Evolutionary conservation across 2,888 invertebrate genomes (phyloP).

Genomic region (Machimus atricapillus): DNA sequence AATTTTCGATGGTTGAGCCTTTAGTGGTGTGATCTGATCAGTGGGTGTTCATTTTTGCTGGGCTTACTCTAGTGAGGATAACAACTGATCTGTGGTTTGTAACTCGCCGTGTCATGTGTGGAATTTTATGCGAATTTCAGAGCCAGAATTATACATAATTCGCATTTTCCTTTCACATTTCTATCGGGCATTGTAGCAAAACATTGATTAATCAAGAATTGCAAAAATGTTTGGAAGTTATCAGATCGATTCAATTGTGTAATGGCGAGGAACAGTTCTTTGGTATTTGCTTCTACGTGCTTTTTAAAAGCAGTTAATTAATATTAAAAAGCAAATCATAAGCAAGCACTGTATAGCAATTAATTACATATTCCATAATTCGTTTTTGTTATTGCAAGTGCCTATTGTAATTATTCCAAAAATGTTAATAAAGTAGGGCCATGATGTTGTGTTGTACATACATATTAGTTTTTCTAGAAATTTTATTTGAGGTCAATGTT

Average conservation of each 20-base stretch:
- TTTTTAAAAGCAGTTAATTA: neutral
- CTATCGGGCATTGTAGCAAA: neutral
- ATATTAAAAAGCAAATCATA: neutral
- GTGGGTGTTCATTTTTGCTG: constrained; percentile 9
- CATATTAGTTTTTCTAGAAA: too few species aligned
- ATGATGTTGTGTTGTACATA: too few species aligned
- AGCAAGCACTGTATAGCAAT: too few species aligned
- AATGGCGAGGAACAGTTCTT: neutral
- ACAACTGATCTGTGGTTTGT: neutral
- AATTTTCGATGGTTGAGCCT: neutral
- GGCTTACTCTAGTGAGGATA: neutral
- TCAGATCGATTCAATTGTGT: neutral
- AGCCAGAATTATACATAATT: neutral
- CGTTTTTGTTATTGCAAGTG: too few species aligned
- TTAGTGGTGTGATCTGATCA: constrained; percentile 7
- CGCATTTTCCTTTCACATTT: neutral
- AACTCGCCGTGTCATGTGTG: neutral
- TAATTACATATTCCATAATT: too few species aligned
- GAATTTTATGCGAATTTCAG: constrained; percentile 18
- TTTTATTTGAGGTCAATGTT: too few species aligned
- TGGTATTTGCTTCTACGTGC: neutral
- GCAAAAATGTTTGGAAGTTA: neutral
- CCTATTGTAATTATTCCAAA: too few species aligned
- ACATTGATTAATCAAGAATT: neutral
- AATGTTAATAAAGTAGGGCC: too few species aligned